These are phyloP conservation scores for Alethe diademata DNA, from an alignment of 2,113 vertebrate genomes.

Conservation along the genomic window DNA sequence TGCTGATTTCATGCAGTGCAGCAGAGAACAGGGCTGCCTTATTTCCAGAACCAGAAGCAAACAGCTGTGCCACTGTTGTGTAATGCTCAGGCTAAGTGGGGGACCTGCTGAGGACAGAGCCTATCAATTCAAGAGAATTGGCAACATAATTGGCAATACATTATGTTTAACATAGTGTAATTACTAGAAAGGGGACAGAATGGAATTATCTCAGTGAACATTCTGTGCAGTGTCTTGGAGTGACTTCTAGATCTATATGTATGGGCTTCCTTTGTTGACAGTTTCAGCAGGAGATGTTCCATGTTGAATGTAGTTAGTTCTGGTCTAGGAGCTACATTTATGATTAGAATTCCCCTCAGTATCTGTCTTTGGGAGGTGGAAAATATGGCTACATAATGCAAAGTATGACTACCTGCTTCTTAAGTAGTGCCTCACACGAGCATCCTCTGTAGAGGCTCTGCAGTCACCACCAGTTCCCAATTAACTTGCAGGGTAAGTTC, in stretches of 20 bases:
- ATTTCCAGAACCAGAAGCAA: not conserved
- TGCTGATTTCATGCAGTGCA: not conserved
- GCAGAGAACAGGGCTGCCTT: not conserved
- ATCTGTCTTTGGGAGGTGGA: not conserved
- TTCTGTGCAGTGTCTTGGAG: not conserved
- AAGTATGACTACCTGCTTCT: not conserved
- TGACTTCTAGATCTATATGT: not conserved
- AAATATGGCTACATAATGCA: not conserved
- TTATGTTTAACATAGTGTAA: not conserved
- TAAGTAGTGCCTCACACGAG: not conserved
- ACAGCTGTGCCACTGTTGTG: not conserved
- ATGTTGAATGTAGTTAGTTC: not conserved
- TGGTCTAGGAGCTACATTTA: not conserved
- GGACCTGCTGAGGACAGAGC: not conserved
- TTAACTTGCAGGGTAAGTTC: not conserved
- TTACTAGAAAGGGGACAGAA: not conserved
- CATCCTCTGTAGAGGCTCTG: not conserved
- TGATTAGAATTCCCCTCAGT: not conserved
- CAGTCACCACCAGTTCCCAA: not conserved
- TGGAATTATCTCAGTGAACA: not conserved
- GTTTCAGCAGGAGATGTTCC: not conserved
- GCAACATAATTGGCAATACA: not conserved
- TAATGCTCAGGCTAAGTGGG: not conserved
- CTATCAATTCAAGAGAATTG: not conserved
- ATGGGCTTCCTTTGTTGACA: not conserved